phyloP scores from a whole-genome alignment of 2,113 vertebrate species.

The Ptychochromis oligacanthus region DNA sequence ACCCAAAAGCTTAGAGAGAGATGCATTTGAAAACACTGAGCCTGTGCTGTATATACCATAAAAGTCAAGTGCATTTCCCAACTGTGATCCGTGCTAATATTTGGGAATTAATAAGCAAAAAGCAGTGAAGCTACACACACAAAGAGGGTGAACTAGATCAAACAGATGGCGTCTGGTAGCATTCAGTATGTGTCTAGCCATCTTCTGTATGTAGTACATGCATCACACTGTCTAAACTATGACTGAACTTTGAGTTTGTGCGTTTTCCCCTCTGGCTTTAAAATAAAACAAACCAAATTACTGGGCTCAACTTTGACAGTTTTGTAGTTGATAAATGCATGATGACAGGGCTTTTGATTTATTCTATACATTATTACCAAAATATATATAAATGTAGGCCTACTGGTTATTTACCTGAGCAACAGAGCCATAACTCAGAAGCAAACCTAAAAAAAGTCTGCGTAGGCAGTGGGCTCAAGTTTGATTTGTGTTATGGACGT shows the following conservation, averaged over 20 bases:
- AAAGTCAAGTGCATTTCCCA: background rate
- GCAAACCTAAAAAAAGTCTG: background rate
- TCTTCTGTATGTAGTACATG: background rate
- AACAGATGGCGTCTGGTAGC: background rate
- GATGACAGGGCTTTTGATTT: background rate
- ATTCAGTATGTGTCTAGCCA: background rate
- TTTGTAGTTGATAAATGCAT: background rate
- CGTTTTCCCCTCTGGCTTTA: background rate
- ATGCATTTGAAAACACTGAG: conserved; percentile 13
- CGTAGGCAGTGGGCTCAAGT: background rate
- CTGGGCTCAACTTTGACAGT: background rate
- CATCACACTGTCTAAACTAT: background rate
- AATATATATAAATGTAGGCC: background rate
- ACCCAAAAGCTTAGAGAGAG: background rate
- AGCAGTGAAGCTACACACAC: background rate
- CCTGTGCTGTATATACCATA: background rate
- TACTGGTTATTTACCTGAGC: background rate
- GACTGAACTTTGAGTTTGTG: background rate
- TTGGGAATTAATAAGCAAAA: background rate
- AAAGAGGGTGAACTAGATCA: background rate
- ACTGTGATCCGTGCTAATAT: background rate
- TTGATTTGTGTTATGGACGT: background rate
- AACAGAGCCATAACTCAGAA: background rate
- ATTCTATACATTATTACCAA: background rate
- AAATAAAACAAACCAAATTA: conserved; percentile 33